Base-by-base conservation (phyloP, 2,888 invertebrate species). In the Cerastoderma edule region DNA sequence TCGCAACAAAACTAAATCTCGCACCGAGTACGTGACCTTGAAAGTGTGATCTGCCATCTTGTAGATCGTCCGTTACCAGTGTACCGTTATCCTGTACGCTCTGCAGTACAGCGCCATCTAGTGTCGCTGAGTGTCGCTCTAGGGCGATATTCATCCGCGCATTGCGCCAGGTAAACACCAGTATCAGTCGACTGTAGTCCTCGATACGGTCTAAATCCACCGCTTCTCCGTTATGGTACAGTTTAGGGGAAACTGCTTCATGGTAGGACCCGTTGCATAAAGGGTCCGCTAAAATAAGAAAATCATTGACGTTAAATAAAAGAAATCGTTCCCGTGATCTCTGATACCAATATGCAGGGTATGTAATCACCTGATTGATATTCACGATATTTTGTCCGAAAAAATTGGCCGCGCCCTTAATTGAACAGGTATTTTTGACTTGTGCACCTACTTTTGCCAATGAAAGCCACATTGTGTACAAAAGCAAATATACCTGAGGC, bases 11-110 rank as follows among this genome's bases (percentile, higher is more conserved):
- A 0, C 65, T 92, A 86, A 10, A 89, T 81, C 32, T 91, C 84
- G 48, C 93, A 93, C 79, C 79, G 60, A 92, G 89, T 24, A 95
- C 89, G 50, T 84, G 88, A 2, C 95, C 95, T 0, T 93, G 93
- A 85, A 94, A 95, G 84, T 94, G 94, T 74, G 94, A 94, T 13
- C 90, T 72, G 24, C 81, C 79, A n/a, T 83, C 75, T 4, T 56
- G 27, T 8, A 83, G 54, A 10, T 53, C 39, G 44, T 86, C 75
- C 0, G 82, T 82, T 22, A 84, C 80, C 5, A 88, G 86, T 16
- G 79, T 72, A 22, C 72, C 72, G 56, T 83, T 84, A 19, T 69
- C 76, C 66, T 82, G 72, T 8, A 66, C 64, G 83, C 84, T 84
- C 48, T 87, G 85, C 2, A 73, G 68, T 27, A 83, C 54, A 1